Evolutionary conservation across 2,113 vertebrate genomes (phyloP).

Genomic region (Rhineura floridana): DNA sequence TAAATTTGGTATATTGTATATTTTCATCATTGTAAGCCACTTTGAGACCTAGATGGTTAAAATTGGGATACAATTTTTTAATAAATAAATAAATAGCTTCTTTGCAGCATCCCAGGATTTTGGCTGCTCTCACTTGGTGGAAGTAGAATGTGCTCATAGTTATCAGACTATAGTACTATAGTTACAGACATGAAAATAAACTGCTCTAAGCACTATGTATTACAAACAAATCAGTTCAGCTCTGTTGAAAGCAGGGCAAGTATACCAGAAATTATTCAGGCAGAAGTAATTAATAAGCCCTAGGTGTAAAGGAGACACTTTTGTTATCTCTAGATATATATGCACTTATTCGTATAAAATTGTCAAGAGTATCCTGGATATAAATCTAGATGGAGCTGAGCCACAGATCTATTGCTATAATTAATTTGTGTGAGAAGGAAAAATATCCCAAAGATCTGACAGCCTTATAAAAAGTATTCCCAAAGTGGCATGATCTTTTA

Average conservation of each 20-base stretch:
- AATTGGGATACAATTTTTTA: no score
- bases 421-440: conserved; percentile 35
- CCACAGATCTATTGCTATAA: conserved; percentile 7
- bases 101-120: background rate
- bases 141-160: background rate
- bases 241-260: background rate
- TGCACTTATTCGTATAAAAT: conserved; percentile 26
- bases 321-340: background rate
- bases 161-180: background rate
- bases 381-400: conserved; percentile 27
- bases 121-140: background rate
- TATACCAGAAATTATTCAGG: conserved; percentile 14
- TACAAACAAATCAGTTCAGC: background rate
- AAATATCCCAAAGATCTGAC: conserved; percentile 28
- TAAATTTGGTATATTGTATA: no score
- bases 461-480: conserved; percentile 49
- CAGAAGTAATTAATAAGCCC: conserved; percentile 24
- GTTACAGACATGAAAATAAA: rapidly evolving
- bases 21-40: no score
- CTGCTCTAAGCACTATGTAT: background rate
- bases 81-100: no score
- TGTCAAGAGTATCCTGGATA: background rate
- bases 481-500: conserved; percentile 43
- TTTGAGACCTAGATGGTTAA: no score
- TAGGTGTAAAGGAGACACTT: background rate